phyloP scores from a whole-genome alignment of 2,797 vertebrate species.

The Pipistrellus pygmaeus region DNA sequence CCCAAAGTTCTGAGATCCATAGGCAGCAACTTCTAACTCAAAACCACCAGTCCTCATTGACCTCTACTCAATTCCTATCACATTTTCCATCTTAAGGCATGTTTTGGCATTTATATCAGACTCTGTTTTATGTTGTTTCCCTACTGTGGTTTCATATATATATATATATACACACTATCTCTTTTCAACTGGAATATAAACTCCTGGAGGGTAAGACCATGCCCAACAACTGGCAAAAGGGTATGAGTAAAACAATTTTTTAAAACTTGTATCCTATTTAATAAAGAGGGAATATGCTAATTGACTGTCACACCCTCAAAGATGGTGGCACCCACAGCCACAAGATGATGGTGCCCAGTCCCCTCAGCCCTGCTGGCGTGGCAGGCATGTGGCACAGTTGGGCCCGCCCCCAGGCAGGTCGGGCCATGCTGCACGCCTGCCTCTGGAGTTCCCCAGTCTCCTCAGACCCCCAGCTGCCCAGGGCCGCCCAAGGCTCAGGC shows the following conservation, averaged over 20 bases:
- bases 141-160: background rate
- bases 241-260: background rate
- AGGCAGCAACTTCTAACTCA: background rate
- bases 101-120: background rate
- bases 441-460: too few relatives aligned
- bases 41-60: background rate
- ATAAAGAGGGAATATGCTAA: too few relatives aligned
- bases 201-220: background rate
- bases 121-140: background rate
- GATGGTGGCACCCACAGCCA: too few relatives aligned
- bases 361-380: too few relatives aligned
- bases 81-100: background rate
- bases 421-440: accelerated
- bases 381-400: too few relatives aligned
- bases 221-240: background rate
- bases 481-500: too few relatives aligned
- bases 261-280: background rate
- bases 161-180: background rate
- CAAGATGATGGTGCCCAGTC: too few relatives aligned
- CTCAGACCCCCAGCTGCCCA: too few relatives aligned
- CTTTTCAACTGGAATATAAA: background rate
- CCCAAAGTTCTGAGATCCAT: background rate
- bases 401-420: too few relatives aligned
- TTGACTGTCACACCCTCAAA: too few relatives aligned
- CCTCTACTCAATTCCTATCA: background rate